Evolutionary conservation across 2,113 vertebrate genomes (phyloP).

Genomic region (Athene cunicularia): DNA sequence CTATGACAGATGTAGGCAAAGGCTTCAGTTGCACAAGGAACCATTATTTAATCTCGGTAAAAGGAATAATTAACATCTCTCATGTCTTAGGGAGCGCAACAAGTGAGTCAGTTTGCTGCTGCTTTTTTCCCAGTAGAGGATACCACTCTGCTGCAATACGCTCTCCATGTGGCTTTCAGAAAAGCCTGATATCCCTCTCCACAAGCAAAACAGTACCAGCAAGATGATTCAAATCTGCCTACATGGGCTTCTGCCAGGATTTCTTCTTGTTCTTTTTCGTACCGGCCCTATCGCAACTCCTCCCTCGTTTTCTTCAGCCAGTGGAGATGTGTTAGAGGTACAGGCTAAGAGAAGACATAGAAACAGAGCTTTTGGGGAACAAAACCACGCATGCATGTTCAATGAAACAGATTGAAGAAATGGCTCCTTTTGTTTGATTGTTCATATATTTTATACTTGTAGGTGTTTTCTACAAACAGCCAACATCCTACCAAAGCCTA

Average conservation of each 20-base stretch:
- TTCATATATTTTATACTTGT: neutral
- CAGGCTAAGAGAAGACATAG: neutral
- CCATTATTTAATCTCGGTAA: neutral
- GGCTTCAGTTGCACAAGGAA: accelerated
- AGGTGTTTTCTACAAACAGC: neutral
- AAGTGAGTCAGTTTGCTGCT: neutral
- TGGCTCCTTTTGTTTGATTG: neutral
- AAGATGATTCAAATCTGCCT: neutral
- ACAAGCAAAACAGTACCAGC: neutral
- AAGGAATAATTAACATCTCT: neutral
- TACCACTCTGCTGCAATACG: neutral
- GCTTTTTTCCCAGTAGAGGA: neutral
- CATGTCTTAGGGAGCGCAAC: neutral
- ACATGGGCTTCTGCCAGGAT: neutral
- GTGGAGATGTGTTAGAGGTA: neutral
- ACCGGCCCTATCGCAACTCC: neutral
- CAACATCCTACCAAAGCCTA: neutral
- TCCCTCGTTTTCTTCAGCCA: neutral
- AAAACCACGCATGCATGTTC: neutral
- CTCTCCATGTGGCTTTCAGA: neutral
- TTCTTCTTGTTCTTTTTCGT: neutral
- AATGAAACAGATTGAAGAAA: neutral
- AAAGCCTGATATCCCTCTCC: neutral
- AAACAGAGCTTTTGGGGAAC: neutral
- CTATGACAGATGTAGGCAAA: neutral